phyloP scores from a whole-genome alignment of 2,113 vertebrate genomes.

The Diadophis punctatus region DNA sequence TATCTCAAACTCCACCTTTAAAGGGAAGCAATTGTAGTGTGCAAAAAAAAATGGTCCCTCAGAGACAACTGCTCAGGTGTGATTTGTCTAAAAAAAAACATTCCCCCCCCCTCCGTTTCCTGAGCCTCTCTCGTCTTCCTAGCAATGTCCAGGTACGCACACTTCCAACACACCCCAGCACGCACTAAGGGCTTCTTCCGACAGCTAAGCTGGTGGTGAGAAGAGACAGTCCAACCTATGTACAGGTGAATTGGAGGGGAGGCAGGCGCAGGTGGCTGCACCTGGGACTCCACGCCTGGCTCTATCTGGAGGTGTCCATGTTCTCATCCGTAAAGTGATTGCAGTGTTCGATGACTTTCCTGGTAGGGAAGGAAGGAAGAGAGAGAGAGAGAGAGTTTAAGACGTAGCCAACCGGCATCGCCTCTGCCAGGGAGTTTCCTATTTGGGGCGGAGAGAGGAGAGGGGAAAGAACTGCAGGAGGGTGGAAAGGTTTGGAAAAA shows the following conservation, averaged over 20 bases:
- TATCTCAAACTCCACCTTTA: conserved; percentile 58
- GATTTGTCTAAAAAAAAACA: conserved; percentile 48
- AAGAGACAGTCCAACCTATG: conserved; percentile 65
- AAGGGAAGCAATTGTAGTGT: conserved; percentile 75
- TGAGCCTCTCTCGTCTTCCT: conserved; percentile 49
- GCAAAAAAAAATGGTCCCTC: conserved; percentile 27
- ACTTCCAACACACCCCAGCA: conserved; percentile 26
- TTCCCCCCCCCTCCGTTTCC: conserved; percentile 47
- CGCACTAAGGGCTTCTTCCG: conserved; percentile 58
- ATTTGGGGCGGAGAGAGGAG: neutral
- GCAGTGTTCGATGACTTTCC: conserved; percentile 95
- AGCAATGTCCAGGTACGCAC: neutral
- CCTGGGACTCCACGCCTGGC: conserved; percentile 40
- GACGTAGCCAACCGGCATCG: neutral
- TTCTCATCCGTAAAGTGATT: conserved; percentile 93
- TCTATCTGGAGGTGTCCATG: conserved; percentile 95
- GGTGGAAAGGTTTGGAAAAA: neutral
- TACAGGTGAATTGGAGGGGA: conserved; percentile 70
- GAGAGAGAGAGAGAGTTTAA: conserved; percentile 11
- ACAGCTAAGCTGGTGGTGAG: conserved; percentile 56
- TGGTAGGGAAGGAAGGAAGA: conserved; percentile 57
- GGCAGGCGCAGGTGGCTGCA: conserved; percentile 67
- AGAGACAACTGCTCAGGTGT: conserved; percentile 1
- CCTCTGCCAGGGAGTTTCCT: neutral
- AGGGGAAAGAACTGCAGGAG: neutral